Percentiles rank a stretch among this genome's conserved stretches.
phyloP scores from a whole-genome alignment of 2,888 invertebrate species.

The Masnerella sp. region DNA sequence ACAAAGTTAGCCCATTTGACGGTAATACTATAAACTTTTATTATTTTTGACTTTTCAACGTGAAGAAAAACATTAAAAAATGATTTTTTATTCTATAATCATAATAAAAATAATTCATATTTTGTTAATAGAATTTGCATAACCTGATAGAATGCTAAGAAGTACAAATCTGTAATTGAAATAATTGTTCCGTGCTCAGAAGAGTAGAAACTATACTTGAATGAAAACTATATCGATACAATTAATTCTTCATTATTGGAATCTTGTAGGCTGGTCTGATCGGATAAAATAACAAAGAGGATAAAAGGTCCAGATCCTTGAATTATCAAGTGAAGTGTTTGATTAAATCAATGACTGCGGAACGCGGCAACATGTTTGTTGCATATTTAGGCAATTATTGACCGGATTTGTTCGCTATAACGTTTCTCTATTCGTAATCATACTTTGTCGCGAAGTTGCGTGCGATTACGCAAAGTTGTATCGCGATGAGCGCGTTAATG shows the following conservation, averaged over 20 bases:
- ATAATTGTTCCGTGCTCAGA: too few species aligned
- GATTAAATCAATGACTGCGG: conserved; percentile 39
- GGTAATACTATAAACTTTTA: too few species aligned
- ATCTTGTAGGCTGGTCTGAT: conserved; percentile 13
- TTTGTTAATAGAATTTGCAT: too few species aligned
- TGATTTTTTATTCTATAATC: too few species aligned
- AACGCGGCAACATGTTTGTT: conserved; percentile 28
- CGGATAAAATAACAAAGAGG: conserved; percentile 10
- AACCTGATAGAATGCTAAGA: too few species aligned
- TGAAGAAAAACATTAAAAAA: too few species aligned
- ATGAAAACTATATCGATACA: too few species aligned
- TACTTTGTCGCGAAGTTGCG: conserved; percentile 48
- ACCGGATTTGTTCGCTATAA: conserved; percentile 32
- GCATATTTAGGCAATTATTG: conserved; percentile 50
- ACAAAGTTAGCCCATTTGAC: too few species aligned
- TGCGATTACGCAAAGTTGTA: conserved; percentile 53
- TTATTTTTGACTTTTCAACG: too few species aligned
- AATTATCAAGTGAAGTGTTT: conserved; percentile 6
- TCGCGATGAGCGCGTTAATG: conserved; percentile 61
- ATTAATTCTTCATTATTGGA: conserved; percentile 18
- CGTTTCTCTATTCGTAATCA: conserved; percentile 46
- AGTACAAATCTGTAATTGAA: too few species aligned
- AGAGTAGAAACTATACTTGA: too few species aligned
- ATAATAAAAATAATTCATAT: too few species aligned
- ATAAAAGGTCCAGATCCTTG: conserved; percentile 8